A percentile compares a stretch with the other conserved stretches of the same genome.
These are phyloP conservation scores for Lepidocolaptes lacrymiger DNA, from an alignment of 2,797 vertebrate species.

Conservation along the genomic window DNA sequence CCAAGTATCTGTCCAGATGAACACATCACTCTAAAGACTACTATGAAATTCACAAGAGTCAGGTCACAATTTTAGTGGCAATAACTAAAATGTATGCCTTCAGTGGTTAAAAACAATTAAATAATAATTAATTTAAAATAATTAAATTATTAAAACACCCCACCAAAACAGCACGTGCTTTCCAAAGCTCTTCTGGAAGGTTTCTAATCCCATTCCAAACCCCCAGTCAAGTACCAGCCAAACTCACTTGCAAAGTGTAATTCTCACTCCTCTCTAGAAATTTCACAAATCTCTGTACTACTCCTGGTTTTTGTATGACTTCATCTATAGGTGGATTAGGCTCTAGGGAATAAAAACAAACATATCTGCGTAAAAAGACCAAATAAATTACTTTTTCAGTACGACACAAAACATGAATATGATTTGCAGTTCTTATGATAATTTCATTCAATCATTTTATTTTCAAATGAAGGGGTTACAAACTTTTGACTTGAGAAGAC, in stretches of 20 bases:
- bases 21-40: not conserved
- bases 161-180: not conserved
- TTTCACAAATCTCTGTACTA: conserved; percentile 90
- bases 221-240: not conserved
- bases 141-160: not conserved
- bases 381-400: not conserved
- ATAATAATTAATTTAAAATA: not conserved
- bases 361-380: not conserved
- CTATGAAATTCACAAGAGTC: not conserved
- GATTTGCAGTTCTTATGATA: not conserved
- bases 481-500: not conserved
- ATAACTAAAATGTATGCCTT: not conserved
- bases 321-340: conserved; percentile 94
- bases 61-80: not conserved
- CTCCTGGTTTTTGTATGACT: conserved; percentile 88
- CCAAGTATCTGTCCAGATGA: not conserved
- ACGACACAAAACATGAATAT: not conserved
- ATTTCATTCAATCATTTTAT: not conserved
- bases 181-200: not conserved
- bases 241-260: conserved; percentile 92
- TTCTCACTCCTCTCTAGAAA: conserved; percentile 95
- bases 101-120: not conserved
- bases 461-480: not conserved
- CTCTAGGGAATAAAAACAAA: conserved; percentile 75
- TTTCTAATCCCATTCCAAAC: not conserved